These are phyloP conservation scores for Vidua macroura DNA, from an alignment of 2,113 vertebrate species.

Conservation along the genomic window DNA sequence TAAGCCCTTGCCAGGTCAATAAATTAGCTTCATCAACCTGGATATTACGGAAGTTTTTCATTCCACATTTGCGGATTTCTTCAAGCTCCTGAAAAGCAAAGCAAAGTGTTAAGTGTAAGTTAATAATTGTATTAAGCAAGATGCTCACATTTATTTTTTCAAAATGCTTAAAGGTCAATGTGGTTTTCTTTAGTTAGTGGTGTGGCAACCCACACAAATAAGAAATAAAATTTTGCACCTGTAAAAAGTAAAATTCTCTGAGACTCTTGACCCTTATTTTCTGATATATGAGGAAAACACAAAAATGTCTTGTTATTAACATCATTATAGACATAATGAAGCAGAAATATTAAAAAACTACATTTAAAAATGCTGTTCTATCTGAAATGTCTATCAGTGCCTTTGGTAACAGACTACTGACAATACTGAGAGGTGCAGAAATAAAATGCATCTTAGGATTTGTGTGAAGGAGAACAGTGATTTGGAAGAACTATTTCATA, in stretches of 20 bases:
- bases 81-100: constrained; percentile 89
- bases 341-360: not conserved
- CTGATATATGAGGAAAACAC: not conserved
- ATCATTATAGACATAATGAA: not conserved
- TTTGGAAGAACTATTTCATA: not conserved
- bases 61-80: constrained; percentile 96
- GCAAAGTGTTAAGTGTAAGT: constrained; percentile 27
- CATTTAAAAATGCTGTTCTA: not conserved
- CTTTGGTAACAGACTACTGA: not conserved
- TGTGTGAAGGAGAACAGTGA: not conserved
- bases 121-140: not conserved
- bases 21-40: constrained; percentile 99
- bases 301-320: not conserved
- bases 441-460: not conserved
- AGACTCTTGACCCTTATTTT: not conserved
- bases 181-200: not conserved
- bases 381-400: not conserved
- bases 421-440: not conserved
- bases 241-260: not conserved
- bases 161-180: not conserved
- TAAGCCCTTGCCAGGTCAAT: constrained; percentile 99
- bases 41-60: constrained; percentile 99
- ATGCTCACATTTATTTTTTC: not conserved
- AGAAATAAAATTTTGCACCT: not conserved
- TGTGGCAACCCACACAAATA: not conserved